Evolutionary conservation across 1,140 invertebrate genomes (phyloP), one percentile per base, ranked within the genome.

Genomic region (Oedothorax gibbosus): DNA sequence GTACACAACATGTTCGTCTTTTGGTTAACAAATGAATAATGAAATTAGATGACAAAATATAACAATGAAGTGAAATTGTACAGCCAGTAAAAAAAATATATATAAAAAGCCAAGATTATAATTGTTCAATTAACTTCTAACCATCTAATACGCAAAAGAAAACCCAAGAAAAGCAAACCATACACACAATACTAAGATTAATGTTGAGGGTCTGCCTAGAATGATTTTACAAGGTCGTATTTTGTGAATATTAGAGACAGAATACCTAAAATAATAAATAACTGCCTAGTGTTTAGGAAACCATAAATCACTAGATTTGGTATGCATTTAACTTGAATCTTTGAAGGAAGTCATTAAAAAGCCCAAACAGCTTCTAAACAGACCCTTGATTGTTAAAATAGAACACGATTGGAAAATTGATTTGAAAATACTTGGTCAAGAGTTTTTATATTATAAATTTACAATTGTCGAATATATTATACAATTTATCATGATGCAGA

Each of bases 41-140:
- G 54, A 57, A 56, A 75, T 60, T 82, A 20, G 10, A 73, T 72
- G 79, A 69, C 64, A 69, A 82, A 72, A 72, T 73, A 82, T 64
- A 82, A 82, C 51, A 57, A 81, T 72, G 69, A 79, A 82, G 54
- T 73, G 79, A 82, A 73, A 72, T 54, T 62, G 69, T 62, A 72
- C 68, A 71, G n/a, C 54, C n/a, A 53, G 54, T 53, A 64, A 77
- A 77, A 50, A 64, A 77, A 62, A 7, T 64, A 35, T 15, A 49
- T 64, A 77, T 64, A 77, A 64, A 64, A 64, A 53, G 60, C 56
- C 60, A 77, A 77, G 12, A 64, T 53, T n/a, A 77, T n/a, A 35
- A 50, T 62, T 50, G 53, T 64, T 49, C 14, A 77, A 11, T n/a
- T 49, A 15, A 21, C 35, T 14, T n/a, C 60, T 64, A 12, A 57